Base-by-base conservation (phyloP, 2,113 vertebrate species). In the Xiphophorus maculatus region DNA sequence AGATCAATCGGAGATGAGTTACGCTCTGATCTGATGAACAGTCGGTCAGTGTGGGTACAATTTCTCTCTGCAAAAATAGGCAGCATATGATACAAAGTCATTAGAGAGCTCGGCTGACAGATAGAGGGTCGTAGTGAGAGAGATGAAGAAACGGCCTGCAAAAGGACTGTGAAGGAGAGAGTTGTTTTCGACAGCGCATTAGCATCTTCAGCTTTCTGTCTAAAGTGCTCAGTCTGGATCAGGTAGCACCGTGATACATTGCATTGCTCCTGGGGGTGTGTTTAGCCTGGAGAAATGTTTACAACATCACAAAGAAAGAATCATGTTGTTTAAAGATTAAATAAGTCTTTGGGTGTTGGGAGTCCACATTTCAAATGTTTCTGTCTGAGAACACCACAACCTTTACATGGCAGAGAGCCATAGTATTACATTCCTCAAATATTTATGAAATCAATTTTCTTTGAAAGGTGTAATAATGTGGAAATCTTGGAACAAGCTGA, bases 41-140 rank as follows among this genome's bases (percentile, higher is more conserved):
- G 66, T 32, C 60, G 70, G 86, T 68, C 69, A 35, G 69, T 71
- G 68, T 37, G 84, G 76, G 80, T 92, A 85, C 79, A 63, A 69
- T 80, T 78, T 67, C 69, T 32, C 51, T 76, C 42, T 1, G 35
- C 32, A 74, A 81, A 85, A 87, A 83, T 84, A 83, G 87, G 83
- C 73, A 79, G 73, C 74, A 78, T 85, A 79, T 84, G 86, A 89
- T 87, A 86, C 86, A 80, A 83, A 91, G 89, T 86, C 81, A 86
- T 83, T 44, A 66, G 61, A 54, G 79, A 83, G 83, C 88, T 84
- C 89, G 67, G 73, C 74, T 80, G 72, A 85, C 84, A 71, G 71
- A 77, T 27, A 69, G 64, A 63, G 69, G 66, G 87, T 65, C 69
- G 11, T 1, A 6, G 40, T 28, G 61, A 77, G 67, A 58, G 30